Percentiles rank a stretch among this genome's conserved stretches.
Evolutionary conservation across 2,888 invertebrate genomes (phyloP).

Genomic region (Mesorhabditis spiculigera): DNA sequence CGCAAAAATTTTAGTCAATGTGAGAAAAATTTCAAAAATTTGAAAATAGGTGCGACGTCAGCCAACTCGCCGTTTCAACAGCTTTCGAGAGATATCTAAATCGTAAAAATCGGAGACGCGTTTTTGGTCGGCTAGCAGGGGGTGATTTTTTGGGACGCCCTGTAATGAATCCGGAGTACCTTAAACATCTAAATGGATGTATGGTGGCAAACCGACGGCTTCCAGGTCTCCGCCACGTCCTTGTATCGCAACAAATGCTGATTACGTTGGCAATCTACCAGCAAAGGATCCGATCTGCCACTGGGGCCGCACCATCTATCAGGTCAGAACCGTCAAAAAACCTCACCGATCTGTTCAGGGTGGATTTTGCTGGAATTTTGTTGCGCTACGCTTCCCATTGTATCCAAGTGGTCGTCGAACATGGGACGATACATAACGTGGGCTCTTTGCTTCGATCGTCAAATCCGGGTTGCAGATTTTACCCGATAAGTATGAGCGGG

Average conservation of each 20-base stretch:
- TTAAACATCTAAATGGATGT: no score
- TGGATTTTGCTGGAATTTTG: constrained; percentile 34
- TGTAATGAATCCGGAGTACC: no score
- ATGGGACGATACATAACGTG: constrained; percentile 24
- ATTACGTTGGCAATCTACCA: constrained; percentile 29
- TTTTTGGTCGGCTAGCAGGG: no score
- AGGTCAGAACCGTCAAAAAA: constrained; percentile 16
- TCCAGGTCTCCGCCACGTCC: constrained; percentile 30
- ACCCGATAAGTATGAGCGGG: background rate
- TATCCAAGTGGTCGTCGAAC: constrained; percentile 31
- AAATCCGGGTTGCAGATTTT: background rate
- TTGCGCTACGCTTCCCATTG: constrained; percentile 28
- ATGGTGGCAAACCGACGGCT: no score
- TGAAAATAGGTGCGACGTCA: no score
- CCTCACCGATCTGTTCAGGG: constrained; percentile 27
- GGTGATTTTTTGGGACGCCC: no score
- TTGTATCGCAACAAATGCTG: constrained; percentile 34
- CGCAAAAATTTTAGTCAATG: no score
- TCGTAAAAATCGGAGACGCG: no score
- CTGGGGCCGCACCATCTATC: constrained; percentile 8
- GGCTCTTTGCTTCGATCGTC: background rate
- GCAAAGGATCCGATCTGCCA: constrained; percentile 5
- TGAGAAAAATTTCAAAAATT: no score
- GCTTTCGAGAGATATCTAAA: no score
- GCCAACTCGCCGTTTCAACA: no score